These are phyloP conservation scores for Papilio gigon DNA, from an alignment of 2,888 invertebrate genomes.

Conservation along the genomic window DNA sequence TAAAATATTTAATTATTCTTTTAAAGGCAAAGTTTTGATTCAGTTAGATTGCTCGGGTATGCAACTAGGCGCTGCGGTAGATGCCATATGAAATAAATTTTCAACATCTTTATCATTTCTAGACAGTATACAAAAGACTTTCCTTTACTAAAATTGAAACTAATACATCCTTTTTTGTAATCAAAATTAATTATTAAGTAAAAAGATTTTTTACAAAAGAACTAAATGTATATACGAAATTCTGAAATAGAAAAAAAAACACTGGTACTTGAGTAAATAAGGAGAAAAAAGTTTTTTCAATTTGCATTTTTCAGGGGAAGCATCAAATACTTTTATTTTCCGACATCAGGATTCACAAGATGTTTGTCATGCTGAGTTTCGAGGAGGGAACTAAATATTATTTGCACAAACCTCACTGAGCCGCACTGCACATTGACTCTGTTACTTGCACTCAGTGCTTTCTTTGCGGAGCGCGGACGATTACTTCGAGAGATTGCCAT, in stretches of 20 bases:
- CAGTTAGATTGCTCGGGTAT: neutral
- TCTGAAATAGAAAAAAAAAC: too few relatives aligned
- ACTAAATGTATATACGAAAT: too few relatives aligned
- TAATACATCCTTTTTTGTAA: neutral
- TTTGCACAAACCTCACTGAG: slow-evolving; percentile 27
- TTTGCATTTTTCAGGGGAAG: slow-evolving; percentile 7
- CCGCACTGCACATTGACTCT: slow-evolving; percentile 2
- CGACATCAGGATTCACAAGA: slow-evolving; percentile 6
- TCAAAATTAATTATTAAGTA: neutral
- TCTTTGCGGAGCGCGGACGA: slow-evolving; percentile 14
- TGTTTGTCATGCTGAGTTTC: slow-evolving; percentile 8
- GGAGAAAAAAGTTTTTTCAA: slow-evolving; percentile 17
- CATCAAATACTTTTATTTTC: neutral
- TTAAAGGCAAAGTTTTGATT: neutral
- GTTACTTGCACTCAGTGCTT: slow-evolving; percentile 30
- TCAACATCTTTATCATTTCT: too few relatives aligned
- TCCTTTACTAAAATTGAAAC: neutral
- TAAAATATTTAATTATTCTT: neutral
- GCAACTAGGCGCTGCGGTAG: neutral
- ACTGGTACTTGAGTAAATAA: too few relatives aligned
- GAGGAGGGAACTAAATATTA: slow-evolving; percentile 33
- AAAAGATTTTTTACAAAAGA: too few relatives aligned
- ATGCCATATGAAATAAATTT: neutral
- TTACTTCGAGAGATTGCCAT: slow-evolving; percentile 24
- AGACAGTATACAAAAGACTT: too few relatives aligned